Percentiles rank a stretch among this genome's conserved stretches.
Conservation (phyloP, 2,888 invertebrate species). For the Melipona beecheii region DNA sequence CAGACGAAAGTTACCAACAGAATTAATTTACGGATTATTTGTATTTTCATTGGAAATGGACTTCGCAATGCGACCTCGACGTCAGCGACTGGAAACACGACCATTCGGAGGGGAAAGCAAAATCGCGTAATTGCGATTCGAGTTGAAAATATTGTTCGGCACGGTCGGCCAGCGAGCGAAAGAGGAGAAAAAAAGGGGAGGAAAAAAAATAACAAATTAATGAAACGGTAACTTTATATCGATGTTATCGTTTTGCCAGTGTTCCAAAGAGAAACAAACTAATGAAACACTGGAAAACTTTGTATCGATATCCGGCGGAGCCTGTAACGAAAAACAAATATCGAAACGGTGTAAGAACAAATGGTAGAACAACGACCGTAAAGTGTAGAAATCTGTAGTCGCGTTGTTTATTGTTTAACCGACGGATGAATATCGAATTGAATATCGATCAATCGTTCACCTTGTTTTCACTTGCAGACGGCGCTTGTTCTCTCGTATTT, state of each 20-base stretch:
- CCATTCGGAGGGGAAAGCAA: background rate
- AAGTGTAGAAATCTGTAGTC: background rate
- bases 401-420: background rate
- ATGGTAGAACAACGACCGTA: background rate
- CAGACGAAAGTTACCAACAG: background rate
- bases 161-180: background rate
- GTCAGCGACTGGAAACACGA: background rate
- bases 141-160: constrained; percentile 4
- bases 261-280: background rate
- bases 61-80: background rate
- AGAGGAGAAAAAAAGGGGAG: background rate
- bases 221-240: constrained; percentile 17
- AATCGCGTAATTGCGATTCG: background rate
- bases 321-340: constrained; percentile 10
- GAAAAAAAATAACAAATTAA: constrained; percentile 10
- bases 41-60: background rate
- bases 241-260: background rate
- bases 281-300: constrained; percentile 6
- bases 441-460: constrained; percentile 3
- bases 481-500: background rate
- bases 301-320: background rate
- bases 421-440: constrained; percentile 8
- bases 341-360: constrained; percentile 12
- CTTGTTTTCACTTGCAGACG: background rate
- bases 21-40: background rate